Evolutionary conservation across 2,113 vertebrate genomes (phyloP).

Genomic region (Dolichotis patagonum): DNA sequence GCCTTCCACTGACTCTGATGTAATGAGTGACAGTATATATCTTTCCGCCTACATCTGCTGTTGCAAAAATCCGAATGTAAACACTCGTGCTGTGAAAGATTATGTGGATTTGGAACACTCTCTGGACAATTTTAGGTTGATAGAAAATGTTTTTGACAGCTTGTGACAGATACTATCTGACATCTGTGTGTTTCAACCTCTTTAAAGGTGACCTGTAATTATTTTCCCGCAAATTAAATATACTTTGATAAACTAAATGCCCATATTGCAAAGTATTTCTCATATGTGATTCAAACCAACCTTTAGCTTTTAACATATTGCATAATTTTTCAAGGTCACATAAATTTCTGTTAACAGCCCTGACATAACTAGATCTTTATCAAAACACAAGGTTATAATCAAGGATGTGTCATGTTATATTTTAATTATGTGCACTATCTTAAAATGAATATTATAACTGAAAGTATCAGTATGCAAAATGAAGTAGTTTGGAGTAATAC

Average conservation of each 20-base stretch:
- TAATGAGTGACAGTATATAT: neutral
- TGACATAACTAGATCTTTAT: neutral
- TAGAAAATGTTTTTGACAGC: slow-evolving; percentile 68
- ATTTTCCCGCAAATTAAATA: slow-evolving; percentile 54
- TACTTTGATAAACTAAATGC: slow-evolving; percentile 49
- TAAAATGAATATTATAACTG: slow-evolving; percentile 18
- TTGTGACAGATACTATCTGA: slow-evolving; percentile 66
- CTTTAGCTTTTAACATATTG: neutral
- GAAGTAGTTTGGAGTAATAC: neutral
- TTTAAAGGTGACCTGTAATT: slow-evolving; percentile 68
- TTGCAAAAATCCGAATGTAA: slow-evolving; percentile 32
- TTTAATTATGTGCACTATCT: neutral
- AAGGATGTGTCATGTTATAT: neutral
- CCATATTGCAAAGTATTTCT: slow-evolving; percentile 7
- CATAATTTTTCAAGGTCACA: slow-evolving; percentile 20
- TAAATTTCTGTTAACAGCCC: neutral
- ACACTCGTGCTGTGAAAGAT: slow-evolving; percentile 36
- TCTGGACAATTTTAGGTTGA: slow-evolving; percentile 42
- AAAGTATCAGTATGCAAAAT: neutral
- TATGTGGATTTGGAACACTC: slow-evolving; percentile 48
- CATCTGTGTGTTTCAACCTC: slow-evolving; percentile 56
- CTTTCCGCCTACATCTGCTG: slow-evolving; percentile 21
- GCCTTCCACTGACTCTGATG: neutral
- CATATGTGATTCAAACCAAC: slow-evolving; percentile 7
- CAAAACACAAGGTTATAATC: neutral